Conservation (phyloP, 1,140 invertebrate genomes). For the Megathymus violae region DNA sequence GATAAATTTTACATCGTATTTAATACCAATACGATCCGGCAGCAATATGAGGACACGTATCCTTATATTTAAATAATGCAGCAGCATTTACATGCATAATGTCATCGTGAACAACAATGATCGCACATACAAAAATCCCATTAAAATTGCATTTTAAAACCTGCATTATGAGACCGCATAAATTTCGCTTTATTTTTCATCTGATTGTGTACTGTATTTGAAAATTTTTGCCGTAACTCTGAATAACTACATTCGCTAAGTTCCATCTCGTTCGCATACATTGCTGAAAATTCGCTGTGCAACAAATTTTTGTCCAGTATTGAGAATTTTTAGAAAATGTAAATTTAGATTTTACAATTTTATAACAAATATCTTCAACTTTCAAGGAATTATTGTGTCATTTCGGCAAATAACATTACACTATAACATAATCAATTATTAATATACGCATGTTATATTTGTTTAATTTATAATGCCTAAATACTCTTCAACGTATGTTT, state of each 20-base stretch:
- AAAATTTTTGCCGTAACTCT: constrained; percentile 7
- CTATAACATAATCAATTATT: too few species aligned
- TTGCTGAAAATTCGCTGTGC: constrained; percentile 6
- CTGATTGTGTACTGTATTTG: constrained; percentile 14
- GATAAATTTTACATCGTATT: too few species aligned
- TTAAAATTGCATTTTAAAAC: constrained; percentile 31
- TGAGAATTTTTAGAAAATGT: constrained; percentile 8
- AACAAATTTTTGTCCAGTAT: constrained; percentile 8
- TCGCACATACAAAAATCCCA: constrained; percentile 31
- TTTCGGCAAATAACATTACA: too few species aligned
- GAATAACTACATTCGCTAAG: constrained; percentile 9
- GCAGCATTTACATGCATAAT: constrained; percentile 33
- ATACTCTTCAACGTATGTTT: too few species aligned
- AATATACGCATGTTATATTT: too few species aligned
- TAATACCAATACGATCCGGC: background rate
- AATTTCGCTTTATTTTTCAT: constrained; percentile 19
- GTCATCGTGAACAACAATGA: constrained; percentile 25
- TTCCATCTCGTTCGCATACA: constrained; percentile 18
- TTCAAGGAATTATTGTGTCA: too few species aligned
- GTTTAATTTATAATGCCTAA: too few species aligned
- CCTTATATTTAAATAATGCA: constrained; percentile 32
- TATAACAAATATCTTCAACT: too few species aligned
- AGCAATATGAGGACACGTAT: constrained; percentile 10
- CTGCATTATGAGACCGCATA: constrained; percentile 12
- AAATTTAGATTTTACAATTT: constrained; percentile 17